phyloP scores from a whole-genome alignment of 1,140 invertebrate genomes.

The Teleogryllus occipitalis region DNA sequence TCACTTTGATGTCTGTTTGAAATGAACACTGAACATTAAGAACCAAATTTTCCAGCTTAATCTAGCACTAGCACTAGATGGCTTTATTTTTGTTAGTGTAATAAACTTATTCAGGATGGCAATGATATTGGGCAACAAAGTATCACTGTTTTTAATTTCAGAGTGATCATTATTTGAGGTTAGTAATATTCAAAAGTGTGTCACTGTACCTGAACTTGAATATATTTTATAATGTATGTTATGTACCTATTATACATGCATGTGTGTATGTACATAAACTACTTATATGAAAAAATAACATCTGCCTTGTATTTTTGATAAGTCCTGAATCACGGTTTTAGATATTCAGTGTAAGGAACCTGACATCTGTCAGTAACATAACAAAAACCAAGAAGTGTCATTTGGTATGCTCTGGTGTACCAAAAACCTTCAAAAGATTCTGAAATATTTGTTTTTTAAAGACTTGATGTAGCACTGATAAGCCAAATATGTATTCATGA shows the following conservation, averaged over 20 bases:
- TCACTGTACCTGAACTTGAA: constrained; percentile 4
- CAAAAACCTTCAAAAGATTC: too few relatives aligned
- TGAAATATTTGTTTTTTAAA: too few relatives aligned
- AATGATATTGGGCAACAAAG: background rate
- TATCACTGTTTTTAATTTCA: background rate
- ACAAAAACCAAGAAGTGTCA: too few relatives aligned
- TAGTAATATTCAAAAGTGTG: constrained; percentile 5
- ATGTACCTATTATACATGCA: constrained; percentile 1
- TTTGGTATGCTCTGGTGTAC: too few relatives aligned
- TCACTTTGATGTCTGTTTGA: constrained; percentile 1
- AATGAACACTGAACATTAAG: background rate
- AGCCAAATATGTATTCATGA: too few relatives aligned
- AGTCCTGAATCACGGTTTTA: background rate
- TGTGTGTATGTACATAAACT: background rate
- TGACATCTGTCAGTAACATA: background rate
- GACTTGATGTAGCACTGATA: too few relatives aligned
- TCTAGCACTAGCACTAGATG: constrained; percentile 3
- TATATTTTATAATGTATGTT: constrained; percentile 6
- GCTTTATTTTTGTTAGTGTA: constrained; percentile 5
- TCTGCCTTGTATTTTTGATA: constrained; percentile 1
- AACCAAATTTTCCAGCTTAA: background rate
- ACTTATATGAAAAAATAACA: background rate
- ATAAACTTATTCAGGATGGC: background rate
- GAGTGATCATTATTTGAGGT: constrained; percentile 4
- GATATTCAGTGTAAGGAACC: background rate